These are phyloP conservation scores for Synodontis membranacea DNA, from an alignment of 2,113 vertebrate species.

Conservation along the genomic window DNA sequence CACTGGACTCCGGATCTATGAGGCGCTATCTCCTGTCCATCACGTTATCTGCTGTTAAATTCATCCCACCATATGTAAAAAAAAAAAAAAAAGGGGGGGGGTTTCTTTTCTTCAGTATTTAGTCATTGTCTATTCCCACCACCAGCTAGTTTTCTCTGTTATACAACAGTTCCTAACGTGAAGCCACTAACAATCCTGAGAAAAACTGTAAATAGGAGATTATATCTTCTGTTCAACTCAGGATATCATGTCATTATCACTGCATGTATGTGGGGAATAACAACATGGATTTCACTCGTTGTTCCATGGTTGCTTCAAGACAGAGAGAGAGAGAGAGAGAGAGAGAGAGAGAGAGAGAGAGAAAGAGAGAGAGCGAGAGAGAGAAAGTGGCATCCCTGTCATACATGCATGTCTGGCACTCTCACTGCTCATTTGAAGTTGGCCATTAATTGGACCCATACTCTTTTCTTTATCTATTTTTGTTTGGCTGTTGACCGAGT, in stretches of 20 bases:
- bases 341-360: not conserved
- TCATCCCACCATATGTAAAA: not conserved
- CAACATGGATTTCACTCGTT: not conserved
- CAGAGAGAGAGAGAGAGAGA: not conserved
- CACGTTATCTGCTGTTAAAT: too few relatives aligned
- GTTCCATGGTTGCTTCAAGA: not conserved
- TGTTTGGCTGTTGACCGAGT: constrained; percentile 76
- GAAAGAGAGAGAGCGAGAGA: not conserved
- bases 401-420: constrained; percentile 34
- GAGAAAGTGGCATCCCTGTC: constrained; percentile 18
- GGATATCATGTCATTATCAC: constrained; percentile 1
- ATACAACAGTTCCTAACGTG: not conserved
- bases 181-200: not conserved
- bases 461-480: constrained; percentile 72
- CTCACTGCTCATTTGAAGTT: constrained; percentile 69
- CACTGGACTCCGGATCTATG: not conserved
- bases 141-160: not conserved
- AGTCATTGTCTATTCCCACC: not conserved
- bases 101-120: not conserved
- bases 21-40: not conserved
- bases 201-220: not conserved
- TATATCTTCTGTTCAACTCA: not conserved
- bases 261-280: not conserved
- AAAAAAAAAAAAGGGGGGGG: not conserved
- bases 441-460: constrained; percentile 72